Conservation (phyloP, 2,888 invertebrate genomes). For the Chymomyza procnemis region DNA sequence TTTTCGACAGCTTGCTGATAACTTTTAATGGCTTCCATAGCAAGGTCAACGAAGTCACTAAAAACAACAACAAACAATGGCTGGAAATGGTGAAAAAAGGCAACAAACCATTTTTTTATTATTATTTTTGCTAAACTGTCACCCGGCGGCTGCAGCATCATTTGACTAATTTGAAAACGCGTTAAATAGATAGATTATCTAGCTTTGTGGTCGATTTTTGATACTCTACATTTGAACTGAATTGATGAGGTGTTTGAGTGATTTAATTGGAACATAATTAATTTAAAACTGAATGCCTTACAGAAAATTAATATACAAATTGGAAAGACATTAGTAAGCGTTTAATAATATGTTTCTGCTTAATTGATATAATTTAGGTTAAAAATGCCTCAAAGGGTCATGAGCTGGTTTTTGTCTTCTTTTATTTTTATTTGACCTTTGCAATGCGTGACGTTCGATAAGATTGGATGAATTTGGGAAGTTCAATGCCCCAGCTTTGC, state of each 20-base stretch:
- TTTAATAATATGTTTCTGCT: not conserved
- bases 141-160: not conserved
- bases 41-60: not conserved
- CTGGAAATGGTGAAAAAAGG: not conserved
- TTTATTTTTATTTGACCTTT: not conserved
- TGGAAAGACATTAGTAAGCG: not conserved
- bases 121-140: not conserved
- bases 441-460: not conserved
- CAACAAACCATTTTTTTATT: not conserved
- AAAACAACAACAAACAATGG: not conserved
- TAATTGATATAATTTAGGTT: not conserved
- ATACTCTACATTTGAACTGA: not conserved
- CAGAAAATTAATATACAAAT: not conserved
- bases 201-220: not conserved
- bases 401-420: not conserved
- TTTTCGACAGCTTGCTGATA: not conserved
- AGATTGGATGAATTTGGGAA: not conserved
- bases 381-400: not conserved
- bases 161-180: not conserved
- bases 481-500: not conserved
- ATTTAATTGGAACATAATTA: not conserved
- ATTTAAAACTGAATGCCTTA: not conserved
- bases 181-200: not conserved
- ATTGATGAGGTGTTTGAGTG: not conserved
- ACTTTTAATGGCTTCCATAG: not conserved